Percentiles rank a stretch among this genome's conserved stretches.
These are phyloP conservation scores for Latheticus oryzae DNA, from an alignment of 2,888 invertebrate genomes.

Conservation along the genomic window DNA sequence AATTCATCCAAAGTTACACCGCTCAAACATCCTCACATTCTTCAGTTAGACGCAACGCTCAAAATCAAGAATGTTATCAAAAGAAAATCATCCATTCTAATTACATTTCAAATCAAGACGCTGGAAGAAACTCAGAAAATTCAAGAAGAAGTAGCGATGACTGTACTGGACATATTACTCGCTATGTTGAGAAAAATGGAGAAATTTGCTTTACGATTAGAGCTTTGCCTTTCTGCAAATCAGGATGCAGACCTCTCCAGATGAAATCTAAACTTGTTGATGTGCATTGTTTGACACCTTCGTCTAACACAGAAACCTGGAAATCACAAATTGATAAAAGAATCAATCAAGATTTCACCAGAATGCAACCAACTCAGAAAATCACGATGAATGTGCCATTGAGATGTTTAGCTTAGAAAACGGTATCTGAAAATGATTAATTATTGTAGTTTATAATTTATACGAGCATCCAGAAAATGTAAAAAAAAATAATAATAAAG, in stretches of 20 bases:
- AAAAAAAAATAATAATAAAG: slow-evolving; percentile 35
- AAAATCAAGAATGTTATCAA: slow-evolving; percentile 57
- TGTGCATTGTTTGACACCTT: slow-evolving; percentile 62
- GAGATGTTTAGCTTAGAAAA: slow-evolving; percentile 60
- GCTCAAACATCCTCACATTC: slow-evolving; percentile 43
- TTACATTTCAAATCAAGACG: slow-evolving; percentile 64
- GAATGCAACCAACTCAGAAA: slow-evolving; percentile 58
- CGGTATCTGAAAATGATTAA: slow-evolving; percentile 4
- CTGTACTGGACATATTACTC: slow-evolving; percentile 65
- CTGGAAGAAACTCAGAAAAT: slow-evolving; percentile 46
- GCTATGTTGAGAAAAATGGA: slow-evolving; percentile 66
- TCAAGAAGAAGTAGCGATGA: slow-evolving; percentile 36
- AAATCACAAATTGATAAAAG: slow-evolving; percentile 64
- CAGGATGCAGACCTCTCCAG: slow-evolving; percentile 57
- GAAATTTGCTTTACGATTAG: slow-evolving; percentile 72
- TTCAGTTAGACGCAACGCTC: background rate
- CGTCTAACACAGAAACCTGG: slow-evolving; percentile 50
- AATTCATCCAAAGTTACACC: slow-evolving; percentile 71
- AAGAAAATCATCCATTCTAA: slow-evolving; percentile 60
- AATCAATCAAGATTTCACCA: slow-evolving; percentile 65
- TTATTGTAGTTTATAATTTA: slow-evolving; percentile 8
- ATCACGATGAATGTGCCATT: slow-evolving; percentile 60
- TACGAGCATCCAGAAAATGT: slow-evolving; percentile 38
- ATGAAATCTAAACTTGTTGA: slow-evolving; percentile 63
- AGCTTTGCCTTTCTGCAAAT: slow-evolving; percentile 69